A percentile compares a stretch with the other conserved stretches of the same genome.
Evolutionary conservation across 2,888 invertebrate species (phyloP).

Genomic region (Tigriopus californicus): DNA sequence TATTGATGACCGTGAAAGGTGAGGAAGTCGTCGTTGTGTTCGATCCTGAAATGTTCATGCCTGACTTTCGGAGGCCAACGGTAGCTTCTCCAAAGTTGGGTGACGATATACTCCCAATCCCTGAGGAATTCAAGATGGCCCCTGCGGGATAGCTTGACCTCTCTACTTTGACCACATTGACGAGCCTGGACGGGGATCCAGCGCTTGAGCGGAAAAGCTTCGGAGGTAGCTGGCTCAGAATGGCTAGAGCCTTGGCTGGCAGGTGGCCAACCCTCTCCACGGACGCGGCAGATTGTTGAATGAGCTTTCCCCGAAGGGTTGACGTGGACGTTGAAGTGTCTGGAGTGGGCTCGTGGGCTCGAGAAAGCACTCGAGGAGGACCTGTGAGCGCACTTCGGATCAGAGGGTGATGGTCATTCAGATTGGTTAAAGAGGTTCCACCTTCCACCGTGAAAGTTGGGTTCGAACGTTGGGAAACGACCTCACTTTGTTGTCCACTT

Average conservation of each 20-base stretch:
- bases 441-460: no score
- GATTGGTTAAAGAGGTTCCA: no score
- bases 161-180: constrained; percentile 14
- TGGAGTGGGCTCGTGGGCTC: no score
- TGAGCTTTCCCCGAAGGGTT: no score
- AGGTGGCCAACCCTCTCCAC: constrained; percentile 5
- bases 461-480: no score
- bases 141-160: not conserved
- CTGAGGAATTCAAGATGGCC: not conserved
- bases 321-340: no score
- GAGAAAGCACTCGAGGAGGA: no score
- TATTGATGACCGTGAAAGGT: constrained; percentile 8
- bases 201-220: constrained; percentile 3
- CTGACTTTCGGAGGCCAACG: not conserved
- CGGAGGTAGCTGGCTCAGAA: constrained; percentile 4
- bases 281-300: constrained; percentile 2
- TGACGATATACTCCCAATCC: not conserved
- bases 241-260: constrained; percentile 7
- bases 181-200: not conserved
- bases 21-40: no score
- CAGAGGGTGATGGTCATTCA: no score
- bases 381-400: no score
- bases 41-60: no score
- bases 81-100: not conserved
- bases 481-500: no score